phyloP scores from a whole-genome alignment of 2,113 vertebrate species.

The Himantopus leucocephalus region DNA sequence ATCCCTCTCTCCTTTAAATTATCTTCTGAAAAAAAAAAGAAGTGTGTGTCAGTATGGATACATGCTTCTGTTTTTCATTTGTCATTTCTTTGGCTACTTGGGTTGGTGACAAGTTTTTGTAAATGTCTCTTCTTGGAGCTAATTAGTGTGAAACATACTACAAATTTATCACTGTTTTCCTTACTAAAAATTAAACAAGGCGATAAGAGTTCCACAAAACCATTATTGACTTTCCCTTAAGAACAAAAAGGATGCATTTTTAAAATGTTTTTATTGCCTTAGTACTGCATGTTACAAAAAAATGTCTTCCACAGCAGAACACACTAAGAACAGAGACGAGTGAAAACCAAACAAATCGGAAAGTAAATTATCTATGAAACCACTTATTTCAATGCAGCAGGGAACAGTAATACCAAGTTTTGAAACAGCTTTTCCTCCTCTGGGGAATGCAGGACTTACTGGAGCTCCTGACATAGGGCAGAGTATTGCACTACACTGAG shows the following conservation, averaged over 20 bases:
- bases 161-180: neutral
- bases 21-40: neutral
- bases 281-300: neutral
- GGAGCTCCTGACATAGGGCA: neutral
- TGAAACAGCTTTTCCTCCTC: neutral
- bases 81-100: neutral
- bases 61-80: neutral
- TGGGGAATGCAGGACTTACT: neutral
- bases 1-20: neutral
- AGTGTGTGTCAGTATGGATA: neutral
- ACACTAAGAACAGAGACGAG: neutral
- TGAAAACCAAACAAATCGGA: conserved; percentile 15
- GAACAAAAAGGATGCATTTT: neutral
- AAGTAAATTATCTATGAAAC: conserved; percentile 33
- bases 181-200: neutral
- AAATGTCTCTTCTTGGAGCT: neutral
- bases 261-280: neutral
- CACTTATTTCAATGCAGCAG: neutral
- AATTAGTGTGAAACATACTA: neutral
- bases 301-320: neutral
- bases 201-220: neutral
- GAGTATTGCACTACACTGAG: neutral
- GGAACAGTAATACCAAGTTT: neutral
- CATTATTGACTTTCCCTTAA: neutral
- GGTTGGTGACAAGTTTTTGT: neutral